A percentile compares a stretch with the other conserved stretches of the same genome.
phyloP scores from a whole-genome alignment of 2,797 vertebrate genomes.

The Oryzias sinensis region DNA sequence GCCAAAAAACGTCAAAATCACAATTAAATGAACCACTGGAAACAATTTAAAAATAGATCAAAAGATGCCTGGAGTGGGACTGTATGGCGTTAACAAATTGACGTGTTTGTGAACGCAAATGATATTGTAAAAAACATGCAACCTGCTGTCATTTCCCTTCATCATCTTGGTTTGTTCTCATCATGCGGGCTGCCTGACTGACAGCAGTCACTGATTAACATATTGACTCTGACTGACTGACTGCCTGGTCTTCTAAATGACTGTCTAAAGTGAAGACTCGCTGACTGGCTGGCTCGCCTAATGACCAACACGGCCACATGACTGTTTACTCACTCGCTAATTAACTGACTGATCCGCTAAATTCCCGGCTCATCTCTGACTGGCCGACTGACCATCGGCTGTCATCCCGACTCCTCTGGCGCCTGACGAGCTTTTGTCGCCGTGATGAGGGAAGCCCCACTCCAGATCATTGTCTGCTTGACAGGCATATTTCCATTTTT shows the following conservation, averaged over 20 bases:
- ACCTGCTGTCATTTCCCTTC: slow-evolving; percentile 44
- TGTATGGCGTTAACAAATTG: slow-evolving; percentile 27
- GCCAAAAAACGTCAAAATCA: no score
- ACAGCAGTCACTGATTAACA: slow-evolving; percentile 65
- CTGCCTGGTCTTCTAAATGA: slow-evolving; percentile 55
- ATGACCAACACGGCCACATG: slow-evolving; percentile 48
- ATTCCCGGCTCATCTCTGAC: slow-evolving; percentile 50
- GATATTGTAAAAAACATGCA: slow-evolving; percentile 36
- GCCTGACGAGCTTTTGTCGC: slow-evolving; percentile 33
- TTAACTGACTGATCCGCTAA: slow-evolving; percentile 66
- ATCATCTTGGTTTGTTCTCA: slow-evolving; percentile 53
- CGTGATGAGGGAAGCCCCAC: slow-evolving; percentile 29
- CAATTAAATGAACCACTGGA: no score
- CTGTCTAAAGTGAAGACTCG: slow-evolving; percentile 53
- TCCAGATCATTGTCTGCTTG: slow-evolving; percentile 39
- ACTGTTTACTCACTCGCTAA: slow-evolving; percentile 59
- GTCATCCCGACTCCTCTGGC: slow-evolving; percentile 37
- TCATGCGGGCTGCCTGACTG: slow-evolving; percentile 49
- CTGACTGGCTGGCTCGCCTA: slow-evolving; percentile 47
- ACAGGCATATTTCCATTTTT: slow-evolving; percentile 61
- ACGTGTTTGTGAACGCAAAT: slow-evolving; percentile 17
- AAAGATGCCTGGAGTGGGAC: background rate
- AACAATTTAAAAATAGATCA: no score
- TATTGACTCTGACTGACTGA: slow-evolving; percentile 66
- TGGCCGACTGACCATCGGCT: slow-evolving; percentile 58